Percentiles rank a stretch among this genome's conserved stretches.
Conservation (phyloP, 2,113 vertebrate genomes). For the Zosterops borbonicus region DNA sequence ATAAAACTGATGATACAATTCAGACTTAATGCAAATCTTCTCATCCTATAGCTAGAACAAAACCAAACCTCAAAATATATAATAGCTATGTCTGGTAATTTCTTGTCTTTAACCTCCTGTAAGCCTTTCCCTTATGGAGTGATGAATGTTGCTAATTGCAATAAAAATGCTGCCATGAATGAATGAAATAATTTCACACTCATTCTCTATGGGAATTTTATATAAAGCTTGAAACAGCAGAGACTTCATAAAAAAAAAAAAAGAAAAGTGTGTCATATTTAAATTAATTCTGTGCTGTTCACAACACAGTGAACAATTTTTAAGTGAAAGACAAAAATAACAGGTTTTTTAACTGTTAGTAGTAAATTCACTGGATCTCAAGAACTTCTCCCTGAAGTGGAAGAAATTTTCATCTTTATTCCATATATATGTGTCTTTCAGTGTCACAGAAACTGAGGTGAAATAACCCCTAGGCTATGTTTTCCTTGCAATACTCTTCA, state of each 20-base stretch:
- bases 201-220: not conserved
- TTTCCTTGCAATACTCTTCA: not conserved
- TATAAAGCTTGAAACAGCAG: not conserved
- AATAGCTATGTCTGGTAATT: not conserved
- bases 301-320: not conserved
- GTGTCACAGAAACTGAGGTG: not conserved
- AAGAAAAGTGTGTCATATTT: not conserved
- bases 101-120: not conserved
- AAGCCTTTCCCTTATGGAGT: not conserved
- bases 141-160: conserved; percentile 3
- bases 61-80: not conserved
- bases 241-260: not conserved
- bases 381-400: not conserved
- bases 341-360: not conserved
- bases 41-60: not conserved
- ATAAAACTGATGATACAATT: not conserved
- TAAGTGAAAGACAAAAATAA: not conserved
- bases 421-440: not conserved
- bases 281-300: not conserved
- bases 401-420: not conserved
- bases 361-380: not conserved
- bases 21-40: not conserved
- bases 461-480: not conserved
- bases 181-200: not conserved
- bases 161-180: not conserved